Percentiles rank a stretch among this genome's conserved stretches.
Evolutionary conservation across 2,888 invertebrate genomes (phyloP).

Genomic region (Drosophila antonietae): DNA sequence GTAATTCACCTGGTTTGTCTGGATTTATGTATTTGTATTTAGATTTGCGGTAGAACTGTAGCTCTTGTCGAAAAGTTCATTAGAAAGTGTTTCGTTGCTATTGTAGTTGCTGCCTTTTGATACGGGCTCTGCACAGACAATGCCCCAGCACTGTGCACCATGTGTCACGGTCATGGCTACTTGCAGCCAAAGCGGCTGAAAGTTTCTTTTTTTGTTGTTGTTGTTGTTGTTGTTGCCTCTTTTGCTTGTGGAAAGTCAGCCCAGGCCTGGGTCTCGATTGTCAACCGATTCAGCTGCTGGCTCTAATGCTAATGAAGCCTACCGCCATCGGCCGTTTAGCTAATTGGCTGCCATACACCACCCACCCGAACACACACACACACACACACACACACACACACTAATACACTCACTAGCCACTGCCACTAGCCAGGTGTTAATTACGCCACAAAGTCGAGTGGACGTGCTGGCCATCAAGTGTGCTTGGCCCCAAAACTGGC

Average conservation of each 20-base stretch:
- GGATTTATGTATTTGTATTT: slow-evolving; percentile 62
- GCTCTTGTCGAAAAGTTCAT: slow-evolving; percentile 72
- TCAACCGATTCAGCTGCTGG: slow-evolving; percentile 21
- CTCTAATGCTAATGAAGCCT: slow-evolving; percentile 45
- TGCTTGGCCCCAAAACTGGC: slow-evolving; percentile 6
- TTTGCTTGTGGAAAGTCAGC: slow-evolving; percentile 16
- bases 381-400: neutral
- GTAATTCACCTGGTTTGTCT: slow-evolving; percentile 73
- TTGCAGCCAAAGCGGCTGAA: slow-evolving; percentile 38
- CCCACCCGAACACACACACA: neutral
- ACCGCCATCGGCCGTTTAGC: slow-evolving; percentile 11
- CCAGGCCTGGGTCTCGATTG: slow-evolving; percentile 30
- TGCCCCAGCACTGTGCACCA: slow-evolving; percentile 47
- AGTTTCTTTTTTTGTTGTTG: slow-evolving; percentile 28
- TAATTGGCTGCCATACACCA: slow-evolving; percentile 37
- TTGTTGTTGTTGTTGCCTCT: neutral
- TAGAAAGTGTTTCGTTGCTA: slow-evolving; percentile 66
- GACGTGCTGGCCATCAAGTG: slow-evolving; percentile 39
- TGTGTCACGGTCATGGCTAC: slow-evolving; percentile 67
- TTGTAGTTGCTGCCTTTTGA: slow-evolving; percentile 21
- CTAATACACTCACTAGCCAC: neutral
- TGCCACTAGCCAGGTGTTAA: slow-evolving; percentile 62
- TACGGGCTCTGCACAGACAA: slow-evolving; percentile 61
- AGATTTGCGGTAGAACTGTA: slow-evolving; percentile 65
- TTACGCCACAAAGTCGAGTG: slow-evolving; percentile 62